Evolutionary conservation across 1,140 invertebrate genomes (phyloP).

Genomic region (Hirudo medicinalis): DNA sequence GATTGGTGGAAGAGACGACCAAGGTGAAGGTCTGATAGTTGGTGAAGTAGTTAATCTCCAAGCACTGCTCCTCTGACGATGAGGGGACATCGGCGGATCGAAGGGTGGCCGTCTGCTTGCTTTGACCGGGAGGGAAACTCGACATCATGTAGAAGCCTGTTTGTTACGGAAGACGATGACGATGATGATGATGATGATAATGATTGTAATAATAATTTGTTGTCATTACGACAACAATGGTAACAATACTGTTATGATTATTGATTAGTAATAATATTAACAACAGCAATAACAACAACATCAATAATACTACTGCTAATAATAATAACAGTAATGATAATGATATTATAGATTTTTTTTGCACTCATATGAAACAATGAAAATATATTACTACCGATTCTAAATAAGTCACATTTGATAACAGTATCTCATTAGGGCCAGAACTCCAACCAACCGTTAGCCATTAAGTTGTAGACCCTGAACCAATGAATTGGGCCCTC

Average conservation of each 20-base stretch:
- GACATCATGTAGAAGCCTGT: neutral
- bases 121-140: neutral
- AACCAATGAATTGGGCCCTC: conserved; percentile 11
- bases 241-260: neutral
- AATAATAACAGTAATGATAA: too few species aligned
- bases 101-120: neutral
- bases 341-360: too few species aligned
- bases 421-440: too few species aligned
- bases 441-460: neutral
- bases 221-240: neutral
- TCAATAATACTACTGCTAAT: too few species aligned
- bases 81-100: neutral
- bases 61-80: neutral
- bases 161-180: neutral
- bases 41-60: neutral
- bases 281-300: neutral
- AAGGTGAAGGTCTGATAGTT: neutral
- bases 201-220: neutral
- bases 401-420: too few species aligned
- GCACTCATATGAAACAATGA: too few species aligned
- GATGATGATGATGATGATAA: too few species aligned
- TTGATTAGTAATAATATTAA: neutral
- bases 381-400: too few species aligned
- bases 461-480: conserved; percentile 7
- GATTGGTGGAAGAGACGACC: neutral